Base-by-base conservation (phyloP, 2,888 invertebrate species). In the Diploptera punctata region DNA sequence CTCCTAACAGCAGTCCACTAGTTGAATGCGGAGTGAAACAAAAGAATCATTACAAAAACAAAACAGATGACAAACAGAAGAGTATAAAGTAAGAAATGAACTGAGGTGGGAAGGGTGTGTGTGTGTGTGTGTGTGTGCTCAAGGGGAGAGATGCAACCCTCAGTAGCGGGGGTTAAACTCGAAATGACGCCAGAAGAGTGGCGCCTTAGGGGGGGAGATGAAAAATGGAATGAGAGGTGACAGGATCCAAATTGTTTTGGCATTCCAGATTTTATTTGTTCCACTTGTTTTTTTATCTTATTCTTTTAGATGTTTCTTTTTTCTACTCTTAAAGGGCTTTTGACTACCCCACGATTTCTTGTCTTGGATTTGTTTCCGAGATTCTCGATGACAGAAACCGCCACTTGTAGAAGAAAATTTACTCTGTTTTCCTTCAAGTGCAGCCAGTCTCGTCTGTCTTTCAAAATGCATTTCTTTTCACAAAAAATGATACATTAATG, bases 181-280 rank as follows among this genome's bases (percentile, higher is more conserved):
- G 61, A 19, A 61, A 38, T 26, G 69, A 57, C 69, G 69, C 69
- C 69, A 57, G 31, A 33, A 29, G 57, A 38, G 33, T 62, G 70
- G 67, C 72, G 72, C 60, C 68, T 61, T 44, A 33, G 31, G 16
- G 70, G 26, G 47, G 47, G n/a, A n/a, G n/a, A 49, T 60, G 69
- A 72, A 52, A 74, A 74, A 74, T 69, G 72, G 72, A 74, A 74
- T 67, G 65, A 74, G 67, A 65, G 74, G 67, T 70, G 72, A 74
- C 71, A 74, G 74, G 72, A 69, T 72, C 67, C 33, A 74, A 72
- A 72, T 69, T 72, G 69, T 72, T 72, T 72, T 68, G 47, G 65
- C 71, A 71, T 71, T 71, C 71, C 44, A 19, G n/a, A 16, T 70
- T 47, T 70, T 70, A 70, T 70, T 70, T 54, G 21, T 13, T 54